Conservation (phyloP, 2,113 vertebrate genomes). For the Meriones unguiculatus region DNA sequence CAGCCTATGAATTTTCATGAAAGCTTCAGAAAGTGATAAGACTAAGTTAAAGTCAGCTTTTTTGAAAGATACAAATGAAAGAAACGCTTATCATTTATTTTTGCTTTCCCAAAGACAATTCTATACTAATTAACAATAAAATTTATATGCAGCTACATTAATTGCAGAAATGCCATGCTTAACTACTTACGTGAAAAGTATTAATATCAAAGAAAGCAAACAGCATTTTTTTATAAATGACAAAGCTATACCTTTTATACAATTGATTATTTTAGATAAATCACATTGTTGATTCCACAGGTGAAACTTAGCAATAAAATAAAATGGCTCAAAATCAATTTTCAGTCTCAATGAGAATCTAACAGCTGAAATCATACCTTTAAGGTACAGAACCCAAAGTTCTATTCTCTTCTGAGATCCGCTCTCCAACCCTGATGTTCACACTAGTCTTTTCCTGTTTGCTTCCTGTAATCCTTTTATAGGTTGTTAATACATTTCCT, state of each 20-base stretch:
- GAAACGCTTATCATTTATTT: slow-evolving; percentile 46
- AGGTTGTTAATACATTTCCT: slow-evolving; percentile 56
- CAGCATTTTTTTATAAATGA: slow-evolving; percentile 42
- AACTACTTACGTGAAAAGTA: slow-evolving; percentile 6
- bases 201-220: slow-evolving; percentile 48
- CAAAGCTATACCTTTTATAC: not conserved
- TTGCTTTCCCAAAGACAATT: slow-evolving; percentile 52
- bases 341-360: slow-evolving; percentile 37
- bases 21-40: not conserved
- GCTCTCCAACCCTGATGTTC: not conserved
- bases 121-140: not conserved
- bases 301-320: slow-evolving; percentile 52
- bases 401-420: not conserved
- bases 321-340: slow-evolving; percentile 56
- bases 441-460: slow-evolving; percentile 28
- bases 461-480: not conserved
- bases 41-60: slow-evolving; percentile 51
- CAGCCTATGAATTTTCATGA: slow-evolving; percentile 23
- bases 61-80: not conserved
- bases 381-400: not conserved
- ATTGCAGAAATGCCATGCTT: not conserved
- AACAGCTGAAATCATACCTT: slow-evolving; percentile 29
- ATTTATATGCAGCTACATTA: slow-evolving; percentile 24
- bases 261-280: slow-evolving; percentile 62
- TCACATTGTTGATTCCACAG: slow-evolving; percentile 38